Conservation (phyloP, 2,888 invertebrate species). For the Zygogramma bicolorata region DNA sequence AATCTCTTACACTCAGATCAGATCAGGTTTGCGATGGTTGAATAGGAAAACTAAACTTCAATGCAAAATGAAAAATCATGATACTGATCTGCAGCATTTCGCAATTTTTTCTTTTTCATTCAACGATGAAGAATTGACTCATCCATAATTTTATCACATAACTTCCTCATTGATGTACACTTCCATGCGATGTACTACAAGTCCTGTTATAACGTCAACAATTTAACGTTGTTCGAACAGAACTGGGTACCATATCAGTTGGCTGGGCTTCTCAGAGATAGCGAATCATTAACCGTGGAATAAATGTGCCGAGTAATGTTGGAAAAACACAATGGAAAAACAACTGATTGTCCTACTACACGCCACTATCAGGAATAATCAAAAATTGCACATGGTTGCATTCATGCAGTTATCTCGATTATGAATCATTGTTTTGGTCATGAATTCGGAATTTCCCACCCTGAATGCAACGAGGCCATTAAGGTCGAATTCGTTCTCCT, state of each 20-base stretch:
- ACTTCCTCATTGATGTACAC: no score
- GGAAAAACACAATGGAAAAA: slow-evolving; percentile 43
- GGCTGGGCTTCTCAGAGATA: slow-evolving; percentile 18
- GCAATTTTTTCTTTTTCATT: no score
- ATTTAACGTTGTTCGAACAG: not conserved
- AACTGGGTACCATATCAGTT: slow-evolving; percentile 3
- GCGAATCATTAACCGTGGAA: slow-evolving; percentile 25
- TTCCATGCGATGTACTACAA: no score
- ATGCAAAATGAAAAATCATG: no score
- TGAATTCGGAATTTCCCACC: slow-evolving; percentile 45
- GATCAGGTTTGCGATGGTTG: no score
- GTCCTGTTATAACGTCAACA: no score
- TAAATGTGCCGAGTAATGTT: slow-evolving; percentile 21
- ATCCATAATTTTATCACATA: no score
- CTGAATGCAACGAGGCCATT: not conserved
- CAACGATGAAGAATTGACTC: no score
- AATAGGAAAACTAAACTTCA: no score
- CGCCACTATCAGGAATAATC: slow-evolving; percentile 59
- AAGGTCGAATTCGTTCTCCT: not conserved
- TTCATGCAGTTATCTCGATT: slow-evolving; percentile 52
- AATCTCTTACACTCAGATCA: no score
- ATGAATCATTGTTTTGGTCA: slow-evolving; percentile 43
- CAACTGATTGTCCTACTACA: slow-evolving; percentile 51
- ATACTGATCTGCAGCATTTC: no score
- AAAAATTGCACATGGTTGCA: slow-evolving; percentile 63